Evolutionary conservation across 2,888 invertebrate species (phyloP).

Genomic region (Charanyca ferruginea): DNA sequence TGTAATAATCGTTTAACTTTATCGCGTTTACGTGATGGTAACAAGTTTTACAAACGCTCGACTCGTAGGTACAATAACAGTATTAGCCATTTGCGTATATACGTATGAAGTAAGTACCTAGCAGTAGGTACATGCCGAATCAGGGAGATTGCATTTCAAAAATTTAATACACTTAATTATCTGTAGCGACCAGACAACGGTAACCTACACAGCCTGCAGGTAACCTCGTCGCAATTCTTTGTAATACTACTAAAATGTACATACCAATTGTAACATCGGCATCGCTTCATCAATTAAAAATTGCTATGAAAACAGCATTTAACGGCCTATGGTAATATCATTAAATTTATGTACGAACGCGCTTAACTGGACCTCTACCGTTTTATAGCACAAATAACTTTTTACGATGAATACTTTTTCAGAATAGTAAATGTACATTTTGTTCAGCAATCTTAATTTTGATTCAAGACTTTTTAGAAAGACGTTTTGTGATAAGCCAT

Average conservation of each 20-base stretch:
- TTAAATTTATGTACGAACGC: slow-evolving; percentile 49
- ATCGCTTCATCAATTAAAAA: slow-evolving; percentile 54
- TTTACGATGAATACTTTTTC: slow-evolving; percentile 53
- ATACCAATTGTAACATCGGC: slow-evolving; percentile 37
- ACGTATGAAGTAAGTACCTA: not conserved
- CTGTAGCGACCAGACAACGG: slow-evolving; percentile 21
- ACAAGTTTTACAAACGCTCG: slow-evolving; percentile 27
- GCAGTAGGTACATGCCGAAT: slow-evolving; percentile 19
- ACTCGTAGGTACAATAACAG: slow-evolving; percentile 12
- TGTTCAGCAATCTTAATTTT: slow-evolving; percentile 65
- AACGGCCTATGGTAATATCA: slow-evolving; percentile 52
- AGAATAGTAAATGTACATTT: slow-evolving; percentile 58
- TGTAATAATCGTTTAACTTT: slow-evolving; percentile 46
- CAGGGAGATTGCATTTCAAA: slow-evolving; percentile 53
- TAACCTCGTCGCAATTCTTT: slow-evolving; percentile 12
- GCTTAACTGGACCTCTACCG: slow-evolving; percentile 51
- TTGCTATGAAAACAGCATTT: slow-evolving; percentile 52
- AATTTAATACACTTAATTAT: slow-evolving; percentile 55
- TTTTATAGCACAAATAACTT: slow-evolving; percentile 50
- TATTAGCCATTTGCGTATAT: slow-evolving; percentile 16
- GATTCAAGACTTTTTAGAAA: slow-evolving; percentile 67
- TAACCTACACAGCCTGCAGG: slow-evolving; percentile 25
- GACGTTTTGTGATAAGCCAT: slow-evolving; percentile 70
- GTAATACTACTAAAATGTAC: slow-evolving; percentile 32
- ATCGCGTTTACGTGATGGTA: slow-evolving; percentile 54